Conservation (phyloP, 1,140 invertebrate species). For the Pemphigus obesinymphae region DNA sequence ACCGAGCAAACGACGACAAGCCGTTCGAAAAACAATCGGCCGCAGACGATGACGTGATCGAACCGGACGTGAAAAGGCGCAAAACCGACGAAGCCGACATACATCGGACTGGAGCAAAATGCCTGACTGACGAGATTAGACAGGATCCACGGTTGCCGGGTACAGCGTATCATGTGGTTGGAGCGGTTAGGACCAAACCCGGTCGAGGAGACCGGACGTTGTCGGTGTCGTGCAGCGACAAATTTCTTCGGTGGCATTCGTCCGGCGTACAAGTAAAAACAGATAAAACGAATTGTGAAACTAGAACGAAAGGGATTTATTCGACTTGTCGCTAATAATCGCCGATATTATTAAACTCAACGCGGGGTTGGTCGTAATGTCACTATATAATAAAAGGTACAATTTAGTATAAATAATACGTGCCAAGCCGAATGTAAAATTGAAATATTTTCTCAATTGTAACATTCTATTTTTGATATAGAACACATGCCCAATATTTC, state of each 20-base stretch:
- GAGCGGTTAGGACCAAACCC: constrained; percentile 81
- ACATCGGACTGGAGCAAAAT: constrained; percentile 84
- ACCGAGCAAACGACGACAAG: constrained; percentile 41
- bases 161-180: constrained; percentile 63
- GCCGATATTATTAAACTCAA: too few species aligned
- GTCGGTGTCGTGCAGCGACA: constrained; percentile 90
- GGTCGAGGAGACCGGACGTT: constrained; percentile 83
- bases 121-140: constrained; percentile 56
- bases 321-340: too few species aligned
- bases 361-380: too few species aligned
- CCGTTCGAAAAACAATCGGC: constrained; percentile 47
- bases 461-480: too few species aligned
- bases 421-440: too few species aligned
- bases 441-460: too few species aligned
- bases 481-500: too few species aligned
- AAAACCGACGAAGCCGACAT: constrained; percentile 56
- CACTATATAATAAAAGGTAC: too few species aligned
- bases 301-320: too few species aligned
- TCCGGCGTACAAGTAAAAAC: constrained; percentile 72
- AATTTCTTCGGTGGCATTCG: constrained; percentile 81
- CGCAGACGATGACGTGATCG: constrained; percentile 45
- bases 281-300: constrained; percentile 64
- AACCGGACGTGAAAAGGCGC: neutral
- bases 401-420: too few species aligned
- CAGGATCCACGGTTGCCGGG: constrained; percentile 59